Evolutionary conservation across 2,113 vertebrate genomes (phyloP), one percentile per base, ranked within the genome.

Genomic region (Paradisaea rubra): DNA sequence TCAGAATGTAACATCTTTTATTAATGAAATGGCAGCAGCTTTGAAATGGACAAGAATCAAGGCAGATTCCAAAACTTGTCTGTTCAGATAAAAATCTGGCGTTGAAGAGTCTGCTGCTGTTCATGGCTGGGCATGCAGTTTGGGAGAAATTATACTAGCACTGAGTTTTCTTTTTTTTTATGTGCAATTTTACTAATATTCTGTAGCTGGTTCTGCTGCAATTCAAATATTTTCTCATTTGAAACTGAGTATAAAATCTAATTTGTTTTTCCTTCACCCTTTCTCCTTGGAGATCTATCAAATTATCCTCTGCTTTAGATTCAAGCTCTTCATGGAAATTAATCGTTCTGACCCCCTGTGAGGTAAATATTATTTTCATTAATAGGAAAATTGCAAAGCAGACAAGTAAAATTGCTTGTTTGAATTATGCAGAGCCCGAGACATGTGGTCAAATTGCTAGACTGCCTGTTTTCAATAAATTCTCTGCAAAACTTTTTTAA

Each of bases 321-420:
- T 86, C 63, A 88, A 10, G 30, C 68, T 91, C 79, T 88, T 94
- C 31, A 68, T 91, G 71, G 52, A 83, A 88, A 86, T 88, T 89
- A 95, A 81, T 95, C 2, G 14, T 88, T 94, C 63, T 91, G 81
- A 93, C 71, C 84, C 70, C 39, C 89, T 79, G 70, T 94, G 79
- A 89, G 80, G 74, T 91, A 95, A 95, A 97, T 93, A 94, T 45
- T 94, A 65, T 88, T 94, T 93, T 97, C 85, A 88, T 94, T 93
- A 96, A 93, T 83, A 78, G 79, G 66, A 80, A 95, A 80, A 83
- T 83, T 79, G 54, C 63, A 54, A 81, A 87, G 80, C 54, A 93
- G 91, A 85, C 69, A 54, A 95, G 73, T 73, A 50, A 73, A 93
- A 86, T 71, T 89, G 79, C 86, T 86, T 92, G 28, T 49, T 90